Evolutionary conservation across 2,113 vertebrate species (phyloP).

Genomic region (Planiliza haematocheilus): DNA sequence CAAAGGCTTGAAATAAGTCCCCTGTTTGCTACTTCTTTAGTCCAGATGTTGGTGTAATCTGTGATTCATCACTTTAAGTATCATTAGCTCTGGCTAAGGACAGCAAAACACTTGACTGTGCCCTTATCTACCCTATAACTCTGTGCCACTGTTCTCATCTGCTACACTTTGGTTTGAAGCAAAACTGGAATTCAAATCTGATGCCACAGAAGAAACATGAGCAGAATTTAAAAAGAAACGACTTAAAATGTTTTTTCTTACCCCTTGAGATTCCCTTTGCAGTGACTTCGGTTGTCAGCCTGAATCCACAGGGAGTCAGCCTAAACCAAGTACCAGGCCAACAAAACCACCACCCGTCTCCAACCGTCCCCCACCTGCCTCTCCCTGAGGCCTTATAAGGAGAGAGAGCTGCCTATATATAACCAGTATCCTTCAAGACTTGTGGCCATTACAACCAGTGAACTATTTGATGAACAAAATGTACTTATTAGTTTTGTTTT

Average conservation of each 20-base stretch:
- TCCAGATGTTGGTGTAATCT: background rate
- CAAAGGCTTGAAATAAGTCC: background rate
- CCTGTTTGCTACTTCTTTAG: conserved; percentile 13
- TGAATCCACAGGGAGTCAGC: conserved; percentile 81
- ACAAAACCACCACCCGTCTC: conserved; percentile 73
- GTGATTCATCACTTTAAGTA: conserved; percentile 41
- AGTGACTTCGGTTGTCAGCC: conserved; percentile 74
- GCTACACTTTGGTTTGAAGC: conserved; percentile 13
- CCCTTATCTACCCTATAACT: conserved; percentile 5
- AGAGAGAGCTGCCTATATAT: conserved; percentile 80
- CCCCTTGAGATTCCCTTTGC: conserved; percentile 75
- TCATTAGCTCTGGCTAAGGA: conserved; percentile 27
- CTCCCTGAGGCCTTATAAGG: conserved; percentile 77
- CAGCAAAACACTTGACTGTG: conserved; percentile 25
- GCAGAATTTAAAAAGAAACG: background rate
- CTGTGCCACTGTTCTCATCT: conserved; percentile 29
- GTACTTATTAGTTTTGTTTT: conserved; percentile 28
- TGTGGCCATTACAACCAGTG: conserved; percentile 39
- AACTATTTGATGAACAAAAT: conserved; percentile 50
- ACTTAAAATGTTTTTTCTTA: conserved; percentile 64
- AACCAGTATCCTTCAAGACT: conserved; percentile 77
- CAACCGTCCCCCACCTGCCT: conserved; percentile 69
- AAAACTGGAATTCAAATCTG: conserved; percentile 7
- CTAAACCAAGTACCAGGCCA: conserved; percentile 76
- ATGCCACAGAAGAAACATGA: conserved; percentile 1